phyloP scores from a whole-genome alignment of 2,113 vertebrate genomes.

The Nicator chloris region DNA sequence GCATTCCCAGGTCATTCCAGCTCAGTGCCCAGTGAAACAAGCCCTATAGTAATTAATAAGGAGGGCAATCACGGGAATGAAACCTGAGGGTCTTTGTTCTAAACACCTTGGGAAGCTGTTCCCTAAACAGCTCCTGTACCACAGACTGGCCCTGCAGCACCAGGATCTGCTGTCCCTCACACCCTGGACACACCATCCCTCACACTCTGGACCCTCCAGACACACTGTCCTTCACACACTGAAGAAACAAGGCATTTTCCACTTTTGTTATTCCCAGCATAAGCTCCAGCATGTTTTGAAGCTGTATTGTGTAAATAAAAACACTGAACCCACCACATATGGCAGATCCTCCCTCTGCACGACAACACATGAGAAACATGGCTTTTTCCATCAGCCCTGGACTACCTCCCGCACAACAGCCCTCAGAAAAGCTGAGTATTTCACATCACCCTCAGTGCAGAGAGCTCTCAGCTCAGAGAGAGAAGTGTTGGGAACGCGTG shows the following conservation, averaged over 20 bases:
- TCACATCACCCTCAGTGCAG: neutral
- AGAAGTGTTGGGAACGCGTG: rapidly evolving
- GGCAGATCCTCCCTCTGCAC: neutral
- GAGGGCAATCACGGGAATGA: neutral
- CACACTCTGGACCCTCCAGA: neutral
- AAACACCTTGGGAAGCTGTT: neutral
- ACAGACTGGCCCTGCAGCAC: too few relatives aligned
- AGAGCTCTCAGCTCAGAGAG: neutral
- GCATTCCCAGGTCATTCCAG: neutral
- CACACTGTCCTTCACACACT: neutral
- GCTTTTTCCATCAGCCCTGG: neutral
- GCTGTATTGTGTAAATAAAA: neutral
- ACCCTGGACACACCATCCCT: neutral
- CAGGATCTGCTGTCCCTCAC: neutral
- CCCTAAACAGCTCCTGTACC: neutral
- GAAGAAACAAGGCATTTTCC: neutral
- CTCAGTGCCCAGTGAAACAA: neutral
- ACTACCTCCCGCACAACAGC: neutral
- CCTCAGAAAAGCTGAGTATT: neutral
- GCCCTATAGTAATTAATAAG: neutral
- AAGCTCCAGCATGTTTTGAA: neutral
- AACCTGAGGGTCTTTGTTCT: neutral
- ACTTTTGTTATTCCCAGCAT: neutral
- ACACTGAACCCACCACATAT: neutral
- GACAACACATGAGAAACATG: neutral